Evolutionary conservation across 2,888 invertebrate species (phyloP).

Genomic region (Eristalis intricaria): DNA sequence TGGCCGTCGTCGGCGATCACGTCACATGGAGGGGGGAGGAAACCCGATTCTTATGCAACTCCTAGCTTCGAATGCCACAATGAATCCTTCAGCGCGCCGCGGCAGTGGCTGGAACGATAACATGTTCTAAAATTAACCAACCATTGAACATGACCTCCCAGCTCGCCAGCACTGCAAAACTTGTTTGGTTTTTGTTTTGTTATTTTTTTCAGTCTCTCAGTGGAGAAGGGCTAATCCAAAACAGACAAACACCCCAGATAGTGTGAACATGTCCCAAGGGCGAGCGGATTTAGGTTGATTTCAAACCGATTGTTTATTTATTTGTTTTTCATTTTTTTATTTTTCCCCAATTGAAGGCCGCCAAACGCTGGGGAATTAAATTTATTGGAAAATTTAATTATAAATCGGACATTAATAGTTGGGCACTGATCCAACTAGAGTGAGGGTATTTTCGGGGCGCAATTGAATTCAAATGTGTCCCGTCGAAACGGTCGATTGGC

Average conservation of each 20-base stretch:
- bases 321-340: background rate
- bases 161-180: slow-evolving; percentile 2
- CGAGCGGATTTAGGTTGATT: background rate
- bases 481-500: background rate
- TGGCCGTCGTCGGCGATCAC: no score
- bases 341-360: slow-evolving; percentile 39
- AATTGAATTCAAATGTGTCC: slow-evolving; percentile 15
- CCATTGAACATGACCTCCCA: slow-evolving; percentile 60
- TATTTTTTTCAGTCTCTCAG: background rate
- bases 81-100: slow-evolving; percentile 25
- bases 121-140: slow-evolving; percentile 55
- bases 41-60: background rate
- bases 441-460: slow-evolving; percentile 27
- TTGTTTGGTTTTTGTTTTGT: no score
- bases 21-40: background rate
- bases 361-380: slow-evolving; percentile 24
- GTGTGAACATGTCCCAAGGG: slow-evolving; percentile 38
- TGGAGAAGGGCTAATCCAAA: background rate
- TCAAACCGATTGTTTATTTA: background rate
- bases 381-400: slow-evolving; percentile 65
- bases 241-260: background rate
- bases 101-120: slow-evolving; percentile 17
- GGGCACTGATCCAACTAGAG: slow-evolving; percentile 50
- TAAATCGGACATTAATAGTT: slow-evolving; percentile 44
- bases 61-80: background rate